A percentile compares a stretch with the other conserved stretches of the same genome.
Conservation (phyloP, 2,113 vertebrate genomes). For the Caranx melampygus region DNA sequence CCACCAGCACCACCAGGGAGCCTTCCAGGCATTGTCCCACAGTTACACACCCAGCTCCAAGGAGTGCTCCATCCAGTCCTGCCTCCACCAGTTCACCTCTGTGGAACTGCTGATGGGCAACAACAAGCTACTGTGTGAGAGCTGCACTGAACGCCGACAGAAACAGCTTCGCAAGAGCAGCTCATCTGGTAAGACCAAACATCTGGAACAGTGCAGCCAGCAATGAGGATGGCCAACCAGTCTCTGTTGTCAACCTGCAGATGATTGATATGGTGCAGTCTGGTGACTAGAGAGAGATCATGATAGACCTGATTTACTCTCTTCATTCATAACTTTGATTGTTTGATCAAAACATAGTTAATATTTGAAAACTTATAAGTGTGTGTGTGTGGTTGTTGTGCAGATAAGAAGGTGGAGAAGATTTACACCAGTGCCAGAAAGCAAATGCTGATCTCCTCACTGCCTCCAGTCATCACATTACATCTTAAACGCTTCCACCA, state of each 20-base stretch:
- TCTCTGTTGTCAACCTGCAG: background rate
- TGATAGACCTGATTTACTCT: background rate
- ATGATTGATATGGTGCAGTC: background rate
- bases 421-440: constrained; percentile 96
- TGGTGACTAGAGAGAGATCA: background rate
- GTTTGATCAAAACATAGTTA: background rate
- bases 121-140: constrained; percentile 97
- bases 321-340: background rate
- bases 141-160: constrained; percentile 90
- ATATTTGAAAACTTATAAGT: background rate
- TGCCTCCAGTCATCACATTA: constrained; percentile 93
- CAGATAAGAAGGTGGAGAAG: constrained; percentile 91
- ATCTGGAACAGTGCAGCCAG: background rate
- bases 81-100: constrained; percentile 96
- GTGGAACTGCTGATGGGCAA: constrained; percentile 98
- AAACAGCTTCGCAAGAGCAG: constrained; percentile 85
- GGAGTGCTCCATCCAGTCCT: constrained; percentile 98
- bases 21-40: constrained; percentile 95
- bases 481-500: constrained; percentile 99
- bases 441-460: constrained; percentile 93
- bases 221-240: background rate
- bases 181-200: constrained; percentile 83
- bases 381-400: constrained; percentile 39
- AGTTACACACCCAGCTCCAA: constrained; percentile 94
- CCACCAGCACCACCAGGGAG: constrained; percentile 84